These are phyloP conservation scores for Dysidea cf. avara DNA, from an alignment of 37 sponge, comb jelly and placozoan genomes.

Conservation along the genomic window DNA sequence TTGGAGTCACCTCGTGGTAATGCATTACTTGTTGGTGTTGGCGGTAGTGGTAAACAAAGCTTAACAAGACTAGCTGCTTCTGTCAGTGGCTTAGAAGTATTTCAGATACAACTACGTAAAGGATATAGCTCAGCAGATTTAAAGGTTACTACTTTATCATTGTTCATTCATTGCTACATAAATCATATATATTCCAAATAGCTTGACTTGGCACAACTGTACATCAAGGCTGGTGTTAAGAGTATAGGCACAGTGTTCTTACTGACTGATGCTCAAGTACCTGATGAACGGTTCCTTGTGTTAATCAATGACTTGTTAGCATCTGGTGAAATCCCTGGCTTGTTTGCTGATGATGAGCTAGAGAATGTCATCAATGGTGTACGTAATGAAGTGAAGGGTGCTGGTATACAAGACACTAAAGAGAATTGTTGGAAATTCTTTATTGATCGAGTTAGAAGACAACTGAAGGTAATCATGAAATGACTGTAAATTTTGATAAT, in stretches of 20 bases:
- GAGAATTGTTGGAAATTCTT: conserved; percentile 99
- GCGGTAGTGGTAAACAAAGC: conserved; percentile 98
- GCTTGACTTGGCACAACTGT: conserved; percentile 90
- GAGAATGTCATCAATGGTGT: conserved; percentile 79
- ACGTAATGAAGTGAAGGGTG: conserved; percentile 89
- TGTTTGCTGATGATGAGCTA: conserved; percentile 93
- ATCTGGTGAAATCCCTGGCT: conserved; percentile 95
- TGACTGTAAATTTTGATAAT: background rate
- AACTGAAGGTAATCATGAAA: conserved; percentile 77
- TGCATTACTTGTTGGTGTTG: conserved; percentile 98
- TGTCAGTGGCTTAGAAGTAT: conserved; percentile 92
- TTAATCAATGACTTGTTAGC: conserved; percentile 96
- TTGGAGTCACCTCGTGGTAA: conserved; percentile 98
- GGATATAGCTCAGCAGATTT: conserved; percentile 91
- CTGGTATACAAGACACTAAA: conserved; percentile 87
- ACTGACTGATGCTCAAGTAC: conserved; percentile 97
- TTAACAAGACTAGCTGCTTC: conserved; percentile 95
- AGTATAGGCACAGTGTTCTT: conserved; percentile 97
- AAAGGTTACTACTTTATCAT: conserved; percentile 75
- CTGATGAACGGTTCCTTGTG: conserved; percentile 96
- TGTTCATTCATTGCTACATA: too few relatives aligned
- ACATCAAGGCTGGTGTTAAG: conserved; percentile 97
- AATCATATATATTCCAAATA: background rate
- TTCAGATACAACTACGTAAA: conserved; percentile 96
- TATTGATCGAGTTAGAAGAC: conserved; percentile 87